A percentile compares a stretch with the other conserved stretches of the same genome.
Conservation (phyloP, 2,888 invertebrate genomes). For the Drosophila yooni region DNA sequence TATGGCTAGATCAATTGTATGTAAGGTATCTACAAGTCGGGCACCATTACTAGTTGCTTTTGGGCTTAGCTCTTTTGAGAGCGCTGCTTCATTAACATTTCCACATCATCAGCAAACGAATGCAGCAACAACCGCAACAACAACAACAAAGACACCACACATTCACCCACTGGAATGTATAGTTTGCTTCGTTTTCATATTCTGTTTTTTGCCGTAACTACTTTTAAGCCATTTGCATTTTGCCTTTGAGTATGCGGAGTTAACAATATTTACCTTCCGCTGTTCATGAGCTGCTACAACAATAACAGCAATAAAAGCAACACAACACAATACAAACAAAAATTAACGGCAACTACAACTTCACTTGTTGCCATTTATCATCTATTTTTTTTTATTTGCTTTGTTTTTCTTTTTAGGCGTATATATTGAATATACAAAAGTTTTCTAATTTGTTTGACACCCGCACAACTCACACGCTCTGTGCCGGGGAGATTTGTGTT, state of each 20-base stretch:
- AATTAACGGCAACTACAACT: conserved; percentile 15
- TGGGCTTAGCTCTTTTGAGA: background rate
- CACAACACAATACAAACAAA: conserved; percentile 14
- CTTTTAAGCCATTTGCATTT: conserved; percentile 44
- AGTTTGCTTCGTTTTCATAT: conserved; percentile 32
- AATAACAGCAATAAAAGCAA: conserved; percentile 27
- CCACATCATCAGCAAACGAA: conserved; percentile 45
- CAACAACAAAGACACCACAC: conserved; percentile 25
- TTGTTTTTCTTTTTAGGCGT: conserved; percentile 29
- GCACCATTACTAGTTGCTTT: conserved; percentile 25
- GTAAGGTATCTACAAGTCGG: background rate
- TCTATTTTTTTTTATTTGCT: conserved; percentile 22
- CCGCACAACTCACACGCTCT: conserved; percentile 50
- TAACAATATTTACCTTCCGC: conserved; percentile 61
- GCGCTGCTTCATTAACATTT: conserved; percentile 52
- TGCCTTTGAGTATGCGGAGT: conserved; percentile 21
- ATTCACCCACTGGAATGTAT: conserved; percentile 47
- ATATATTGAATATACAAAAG: conserved; percentile 56
- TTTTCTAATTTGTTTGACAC: conserved; percentile 55
- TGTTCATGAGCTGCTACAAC: conserved; percentile 35
- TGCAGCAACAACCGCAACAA: conserved; percentile 9
- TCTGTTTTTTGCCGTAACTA: conserved; percentile 32
- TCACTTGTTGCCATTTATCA: conserved; percentile 54
- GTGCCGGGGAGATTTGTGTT: conserved; percentile 41
- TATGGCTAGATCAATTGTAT: background rate